These are phyloP conservation scores for Dynastes tityus DNA, from an alignment of 2,888 invertebrate species.

Conservation along the genomic window DNA sequence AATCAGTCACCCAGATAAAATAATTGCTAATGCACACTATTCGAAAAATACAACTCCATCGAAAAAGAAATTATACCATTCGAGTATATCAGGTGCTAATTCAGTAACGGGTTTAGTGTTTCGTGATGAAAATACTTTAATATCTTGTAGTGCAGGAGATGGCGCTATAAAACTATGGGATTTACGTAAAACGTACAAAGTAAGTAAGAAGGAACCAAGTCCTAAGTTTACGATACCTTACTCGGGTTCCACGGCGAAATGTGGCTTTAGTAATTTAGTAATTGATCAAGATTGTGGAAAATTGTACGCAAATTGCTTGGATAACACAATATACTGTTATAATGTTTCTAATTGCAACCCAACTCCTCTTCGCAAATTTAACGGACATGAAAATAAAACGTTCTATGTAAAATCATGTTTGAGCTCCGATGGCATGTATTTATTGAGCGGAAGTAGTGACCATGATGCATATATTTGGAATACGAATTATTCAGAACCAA, in stretches of 20 bases:
- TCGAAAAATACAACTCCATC: constrained; percentile 73
- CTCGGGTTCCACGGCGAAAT: constrained; percentile 79
- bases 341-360: constrained; percentile 81
- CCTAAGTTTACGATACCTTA: constrained; percentile 84
- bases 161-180: constrained; percentile 91
- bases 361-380: constrained; percentile 78
- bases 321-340: constrained; percentile 89
- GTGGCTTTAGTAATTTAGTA: constrained; percentile 85
- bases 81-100: constrained; percentile 73
- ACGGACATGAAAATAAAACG: constrained; percentile 84
- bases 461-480: constrained; percentile 91
- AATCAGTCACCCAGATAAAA: constrained; percentile 79
- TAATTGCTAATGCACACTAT: constrained; percentile 80
- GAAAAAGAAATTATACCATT: constrained; percentile 64
- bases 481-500: constrained; percentile 76
- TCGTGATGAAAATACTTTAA: constrained; percentile 83
- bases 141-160: constrained; percentile 91
- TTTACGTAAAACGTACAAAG: constrained; percentile 84
- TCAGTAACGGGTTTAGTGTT: constrained; percentile 89
- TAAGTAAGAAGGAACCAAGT: constrained; percentile 79
- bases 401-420: constrained; percentile 90
- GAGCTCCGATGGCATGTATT: constrained; percentile 85
- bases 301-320: constrained; percentile 91
- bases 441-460: constrained; percentile 92
- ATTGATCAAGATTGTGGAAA: constrained; percentile 80